phyloP scores from a whole-genome alignment of 2,888 invertebrate genomes.

The Aleiodes alternator region DNA sequence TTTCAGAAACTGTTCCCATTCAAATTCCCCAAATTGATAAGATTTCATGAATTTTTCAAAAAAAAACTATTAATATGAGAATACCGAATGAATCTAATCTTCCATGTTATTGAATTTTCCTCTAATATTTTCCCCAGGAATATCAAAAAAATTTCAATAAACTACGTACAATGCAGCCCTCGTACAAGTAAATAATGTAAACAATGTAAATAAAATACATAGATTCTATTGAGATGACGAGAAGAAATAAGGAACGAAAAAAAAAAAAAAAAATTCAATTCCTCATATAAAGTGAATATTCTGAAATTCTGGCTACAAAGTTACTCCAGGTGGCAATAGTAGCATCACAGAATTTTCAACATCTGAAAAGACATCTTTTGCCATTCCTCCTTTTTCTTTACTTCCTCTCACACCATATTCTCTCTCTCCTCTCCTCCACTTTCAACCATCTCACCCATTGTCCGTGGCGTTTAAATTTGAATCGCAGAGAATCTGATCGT shows the following conservation, averaged over 20 bases:
- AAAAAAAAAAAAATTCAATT: slow-evolving; percentile 3
- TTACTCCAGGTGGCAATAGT: slow-evolving; percentile 9
- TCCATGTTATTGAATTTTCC: slow-evolving; percentile 6
- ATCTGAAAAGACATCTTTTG: slow-evolving; percentile 28
- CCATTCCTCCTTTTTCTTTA: slow-evolving; percentile 26
- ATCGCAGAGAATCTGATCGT: slow-evolving; percentile 72
- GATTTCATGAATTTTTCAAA: neutral
- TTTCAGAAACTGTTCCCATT: neutral
- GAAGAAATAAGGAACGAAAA: too few relatives aligned
- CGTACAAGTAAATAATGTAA: slow-evolving; percentile 10
- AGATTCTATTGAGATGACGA: slow-evolving; percentile 8
- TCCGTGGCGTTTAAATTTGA: slow-evolving; percentile 72
- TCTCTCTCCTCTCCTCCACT: slow-evolving; percentile 7
- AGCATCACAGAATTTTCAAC: slow-evolving; percentile 5
- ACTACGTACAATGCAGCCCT: neutral
- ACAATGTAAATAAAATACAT: slow-evolving; percentile 14
- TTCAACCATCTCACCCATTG: slow-evolving; percentile 62
- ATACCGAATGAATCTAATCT: neutral
- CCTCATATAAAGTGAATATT: slow-evolving; percentile 14
- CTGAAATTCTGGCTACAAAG: slow-evolving; percentile 16
- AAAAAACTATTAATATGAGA: too few relatives aligned
- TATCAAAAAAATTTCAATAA: slow-evolving; percentile 18
- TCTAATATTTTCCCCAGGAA: neutral
- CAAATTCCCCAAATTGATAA: neutral
- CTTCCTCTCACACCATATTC: slow-evolving; percentile 29